Evolutionary conservation across 2,113 vertebrate species (phyloP).

Genomic region (Sebastes schlegelii): DNA sequence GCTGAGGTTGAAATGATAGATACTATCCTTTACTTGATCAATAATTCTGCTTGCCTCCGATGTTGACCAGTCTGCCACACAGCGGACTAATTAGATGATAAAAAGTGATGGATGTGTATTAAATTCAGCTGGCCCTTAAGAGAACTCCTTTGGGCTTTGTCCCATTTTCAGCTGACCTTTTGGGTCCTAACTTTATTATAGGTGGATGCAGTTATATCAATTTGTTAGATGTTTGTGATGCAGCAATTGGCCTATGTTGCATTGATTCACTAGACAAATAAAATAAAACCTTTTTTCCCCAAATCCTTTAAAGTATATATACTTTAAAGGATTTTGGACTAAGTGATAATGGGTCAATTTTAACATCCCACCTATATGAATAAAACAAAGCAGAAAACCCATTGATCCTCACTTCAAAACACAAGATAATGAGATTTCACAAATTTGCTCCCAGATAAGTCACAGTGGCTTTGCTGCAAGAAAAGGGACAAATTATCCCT

Average conservation of each 20-base stretch:
- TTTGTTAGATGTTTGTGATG: slow-evolving; percentile 90
- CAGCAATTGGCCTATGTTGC: slow-evolving; percentile 75
- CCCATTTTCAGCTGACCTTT: slow-evolving; percentile 95
- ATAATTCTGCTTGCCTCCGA: slow-evolving; percentile 87
- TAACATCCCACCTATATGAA: slow-evolving; percentile 5
- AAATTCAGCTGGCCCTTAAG: slow-evolving; percentile 89
- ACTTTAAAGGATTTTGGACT: slow-evolving; percentile 3
- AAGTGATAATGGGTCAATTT: slow-evolving; percentile 4
- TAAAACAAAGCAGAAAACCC: slow-evolving; percentile 40
- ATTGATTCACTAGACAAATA: slow-evolving; percentile 11
- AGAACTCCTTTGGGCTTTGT: slow-evolving; percentile 89
- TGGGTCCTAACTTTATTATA: slow-evolving; percentile 92
- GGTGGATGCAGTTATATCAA: slow-evolving; percentile 86
- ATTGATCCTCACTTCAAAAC: slow-evolving; percentile 62
- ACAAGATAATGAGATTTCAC: slow-evolving; percentile 59
- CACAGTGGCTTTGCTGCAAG: slow-evolving; percentile 46
- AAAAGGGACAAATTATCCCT: slow-evolving; percentile 53
- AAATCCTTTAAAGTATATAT: background rate
- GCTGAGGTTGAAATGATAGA: slow-evolving; percentile 89
- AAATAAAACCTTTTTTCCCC: too few relatives aligned
- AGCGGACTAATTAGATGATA: slow-evolving; percentile 98
- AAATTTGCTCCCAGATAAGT: slow-evolving; percentile 64
- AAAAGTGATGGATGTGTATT: slow-evolving; percentile 98
- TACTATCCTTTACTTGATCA: slow-evolving; percentile 92
- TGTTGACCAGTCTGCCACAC: slow-evolving; percentile 91